Evolutionary conservation across 2,888 invertebrate genomes (phyloP), one percentile per base, ranked within the genome.

Genomic region (Vanessa cardui): DNA sequence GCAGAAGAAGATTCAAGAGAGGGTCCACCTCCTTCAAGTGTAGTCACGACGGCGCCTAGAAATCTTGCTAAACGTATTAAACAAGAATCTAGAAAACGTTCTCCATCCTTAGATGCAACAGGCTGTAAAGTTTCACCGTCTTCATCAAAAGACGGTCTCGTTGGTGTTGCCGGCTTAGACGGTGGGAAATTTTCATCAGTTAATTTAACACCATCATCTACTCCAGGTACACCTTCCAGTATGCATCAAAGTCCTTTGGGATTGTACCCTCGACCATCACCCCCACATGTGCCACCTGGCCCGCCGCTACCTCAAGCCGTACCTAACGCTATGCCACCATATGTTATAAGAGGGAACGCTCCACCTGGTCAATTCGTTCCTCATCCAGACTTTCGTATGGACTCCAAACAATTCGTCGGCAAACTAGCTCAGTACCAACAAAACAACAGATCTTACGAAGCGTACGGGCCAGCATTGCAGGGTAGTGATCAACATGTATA

Each of bases 1-100:
- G 95, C 94, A 21, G 96, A 96, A 84, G 96, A 96, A 70, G 96
- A 96, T 82, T 96, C 96, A 6, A 91, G 95, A 72, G 96, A 96
- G 69, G 96, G 95, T 31, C 95, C 95, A 76, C 95, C 96, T 72
- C 94, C 95, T 0, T 93, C 94, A 73, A 92, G 93, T 69, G 86
- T 92, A n/a, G 88, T 94, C 21, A 92, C 94, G 26, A 61, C 94
- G 87, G 77, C 94, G 85, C 75, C 94, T 83, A 82, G 92, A 89
- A 82, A 85, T 85, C 73, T 93, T 87, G 82, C 94, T 82, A 85
- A 92, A 91, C 78, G 90, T 85, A 79, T 93, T 88, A 85, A 94
- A 89, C 88, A 89, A 87, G 83, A 94, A 93, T 87, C 93, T 72
- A 79, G 94, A 87, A 93, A 94, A 78, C 93, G 93, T 67, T 94